phyloP scores from a whole-genome alignment of 30 jellyfish, hydroid and myxozoan species.

The Rhopilema esculentum region DNA sequence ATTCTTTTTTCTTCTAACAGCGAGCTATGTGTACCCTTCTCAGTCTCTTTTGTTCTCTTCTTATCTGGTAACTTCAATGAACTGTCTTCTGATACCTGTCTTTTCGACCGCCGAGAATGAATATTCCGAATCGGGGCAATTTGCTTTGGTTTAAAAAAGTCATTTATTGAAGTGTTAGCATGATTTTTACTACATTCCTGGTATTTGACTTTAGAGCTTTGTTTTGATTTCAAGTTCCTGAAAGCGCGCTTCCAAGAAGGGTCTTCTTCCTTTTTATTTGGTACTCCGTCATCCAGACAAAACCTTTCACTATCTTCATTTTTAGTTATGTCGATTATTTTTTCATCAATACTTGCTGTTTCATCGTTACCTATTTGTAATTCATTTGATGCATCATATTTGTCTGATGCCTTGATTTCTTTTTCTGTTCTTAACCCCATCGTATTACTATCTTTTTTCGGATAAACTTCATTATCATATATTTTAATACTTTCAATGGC shows the following conservation, averaged over 20 bases:
- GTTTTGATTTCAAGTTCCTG: neutral
- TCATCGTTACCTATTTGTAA: neutral
- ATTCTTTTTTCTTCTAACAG: neutral
- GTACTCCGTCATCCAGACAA: neutral
- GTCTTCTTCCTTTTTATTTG: neutral
- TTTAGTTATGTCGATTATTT: neutral
- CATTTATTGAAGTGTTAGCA: constrained; percentile 12
- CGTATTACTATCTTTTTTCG: neutral
- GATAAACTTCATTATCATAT: neutral
- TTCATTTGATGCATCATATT: neutral
- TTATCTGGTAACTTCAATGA: neutral
- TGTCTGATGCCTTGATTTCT: neutral
- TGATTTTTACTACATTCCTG: neutral
- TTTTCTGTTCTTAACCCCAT: too few species aligned
- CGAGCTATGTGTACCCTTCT: neutral
- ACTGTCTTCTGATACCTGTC: constrained; percentile 10
- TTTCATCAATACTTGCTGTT: neutral
- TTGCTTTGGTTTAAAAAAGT: constrained; percentile 19
- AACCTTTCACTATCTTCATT: neutral
- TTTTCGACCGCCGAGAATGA: constrained; percentile 12
- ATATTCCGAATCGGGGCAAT: neutral
- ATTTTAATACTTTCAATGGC: neutral
- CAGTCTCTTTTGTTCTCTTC: constrained; percentile 11
- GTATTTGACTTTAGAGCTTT: constrained; percentile 8
- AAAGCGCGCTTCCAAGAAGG: constrained; percentile 36